Base-by-base conservation (phyloP, 1,140 invertebrate genomes). In the Atta colombica region DNA sequence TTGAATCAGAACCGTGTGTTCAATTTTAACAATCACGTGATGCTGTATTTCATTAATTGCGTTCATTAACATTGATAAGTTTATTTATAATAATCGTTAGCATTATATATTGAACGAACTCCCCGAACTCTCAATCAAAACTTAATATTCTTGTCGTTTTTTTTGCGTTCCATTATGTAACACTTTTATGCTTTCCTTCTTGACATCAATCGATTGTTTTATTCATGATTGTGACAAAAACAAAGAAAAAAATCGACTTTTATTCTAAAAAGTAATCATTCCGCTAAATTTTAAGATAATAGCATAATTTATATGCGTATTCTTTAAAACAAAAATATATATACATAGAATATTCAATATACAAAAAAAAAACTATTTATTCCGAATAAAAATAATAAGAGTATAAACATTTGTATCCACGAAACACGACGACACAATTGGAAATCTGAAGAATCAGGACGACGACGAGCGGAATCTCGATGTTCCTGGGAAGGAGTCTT, bases 381-480 rank as follows among this genome's bases (percentile, higher is more conserved):
- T 31, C 2, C 14, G 5, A 39, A 21, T n/a, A 14, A 31, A 72
- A 55, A 18, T 66, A 35, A 39, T 31, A 51, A 78, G 28, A 21
- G 18, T 14, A 6, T 69, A 80, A 80, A 69, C 28, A 63, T 63
- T 45, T 25, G 39, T 65, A 49, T 49, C 49, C 12, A 53, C 4
- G 3, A n/a, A 80, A 49, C 12, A 21, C 39, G 18, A 49, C 49
- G 21, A 60, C 18, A 25, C 31, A 39, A 25, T 77, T n/a, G 74
- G 21, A 77, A 77, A 51, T 53, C 77, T 39, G 28, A 72, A 72
- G 25, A 74, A 18, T 68, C 61, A 35, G 25, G 8, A 55, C 49
- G 16, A n/a, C 35, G 68, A n/a, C 35, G 68, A 61, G 3, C 49
- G 25, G 80, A 74, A 82, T 74, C 53, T 28, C 39, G 21, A 68